These are phyloP conservation scores for Eristalinus sepulchralis DNA, from an alignment of 2,888 invertebrate species.

Conservation along the genomic window DNA sequence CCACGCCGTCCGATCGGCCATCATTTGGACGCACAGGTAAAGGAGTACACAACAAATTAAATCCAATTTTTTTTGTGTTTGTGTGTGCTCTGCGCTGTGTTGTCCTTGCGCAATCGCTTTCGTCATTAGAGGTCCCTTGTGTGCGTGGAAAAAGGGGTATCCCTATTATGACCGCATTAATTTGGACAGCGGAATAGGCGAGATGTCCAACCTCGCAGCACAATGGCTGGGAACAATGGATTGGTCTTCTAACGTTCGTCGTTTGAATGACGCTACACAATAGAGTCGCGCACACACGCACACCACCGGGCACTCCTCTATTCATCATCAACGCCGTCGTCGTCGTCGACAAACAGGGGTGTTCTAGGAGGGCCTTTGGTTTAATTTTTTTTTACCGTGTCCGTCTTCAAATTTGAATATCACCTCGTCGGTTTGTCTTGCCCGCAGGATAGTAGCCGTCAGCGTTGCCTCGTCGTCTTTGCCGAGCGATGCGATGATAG, in stretches of 20 bases:
- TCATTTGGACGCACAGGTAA: conserved; percentile 59
- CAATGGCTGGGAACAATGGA: conserved; percentile 75
- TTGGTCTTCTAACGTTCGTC: conserved; percentile 74
- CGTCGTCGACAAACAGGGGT: conserved; percentile 46
- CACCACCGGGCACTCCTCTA: conserved; percentile 45
- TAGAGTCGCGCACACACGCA: conserved; percentile 25
- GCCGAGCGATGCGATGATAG: conserved; percentile 36
- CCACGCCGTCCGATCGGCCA: conserved; percentile 53
- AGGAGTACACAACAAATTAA: conserved; percentile 68
- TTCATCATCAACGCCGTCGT: conserved; percentile 1
- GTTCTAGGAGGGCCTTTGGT: conserved; percentile 40
- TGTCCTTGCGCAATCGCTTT: conserved; percentile 51
- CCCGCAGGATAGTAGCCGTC: conserved; percentile 62
- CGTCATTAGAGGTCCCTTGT: not conserved
- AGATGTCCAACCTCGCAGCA: conserved; percentile 80
- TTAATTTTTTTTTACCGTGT: conserved; percentile 33
- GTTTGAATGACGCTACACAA: conserved; percentile 63
- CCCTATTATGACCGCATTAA: conserved; percentile 74
- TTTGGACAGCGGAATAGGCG: conserved; percentile 76
- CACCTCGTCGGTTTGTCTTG: conserved; percentile 8
- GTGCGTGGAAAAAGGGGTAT: conserved; percentile 68
- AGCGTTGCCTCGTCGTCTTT: not conserved
- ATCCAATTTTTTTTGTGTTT: conserved; percentile 44
- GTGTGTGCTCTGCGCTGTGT: not conserved
- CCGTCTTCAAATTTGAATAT: conserved; percentile 65